Percentiles rank a stretch among this genome's conserved stretches.
These are phyloP conservation scores for Diarsia rubi DNA, from an alignment of 2,888 invertebrate species.

Conservation along the genomic window DNA sequence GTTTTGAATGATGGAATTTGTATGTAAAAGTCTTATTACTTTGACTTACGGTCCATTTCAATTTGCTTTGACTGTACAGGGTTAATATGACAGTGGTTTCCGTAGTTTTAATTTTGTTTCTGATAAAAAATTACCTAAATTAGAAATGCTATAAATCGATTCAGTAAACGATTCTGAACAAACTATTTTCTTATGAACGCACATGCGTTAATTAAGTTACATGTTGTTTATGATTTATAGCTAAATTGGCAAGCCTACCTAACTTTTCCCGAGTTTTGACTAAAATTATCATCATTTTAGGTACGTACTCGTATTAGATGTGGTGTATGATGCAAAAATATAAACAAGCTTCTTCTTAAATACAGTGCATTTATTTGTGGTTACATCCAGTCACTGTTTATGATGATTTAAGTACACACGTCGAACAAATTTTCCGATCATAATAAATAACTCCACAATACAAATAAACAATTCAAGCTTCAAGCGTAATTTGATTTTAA, in stretches of 20 bases:
- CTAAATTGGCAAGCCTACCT: background rate
- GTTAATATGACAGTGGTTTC: too few relatives aligned
- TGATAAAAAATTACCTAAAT: too few relatives aligned
- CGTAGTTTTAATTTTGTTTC: too few relatives aligned
- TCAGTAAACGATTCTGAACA: too few relatives aligned
- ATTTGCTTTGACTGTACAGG: too few relatives aligned
- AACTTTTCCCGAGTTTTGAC: background rate
- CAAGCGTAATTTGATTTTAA: conserved; percentile 1
- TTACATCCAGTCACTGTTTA: background rate
- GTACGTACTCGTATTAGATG: background rate
- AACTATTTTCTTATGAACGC: too few relatives aligned
- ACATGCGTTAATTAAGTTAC: too few relatives aligned
- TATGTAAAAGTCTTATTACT: too few relatives aligned
- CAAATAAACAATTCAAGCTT: background rate
- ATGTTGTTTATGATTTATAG: too few relatives aligned
- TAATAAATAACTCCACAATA: conserved; percentile 1
- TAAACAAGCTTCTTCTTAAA: background rate
- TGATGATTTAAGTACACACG: background rate
- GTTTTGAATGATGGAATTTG: too few relatives aligned
- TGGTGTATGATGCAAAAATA: background rate
- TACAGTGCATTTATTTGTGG: background rate
- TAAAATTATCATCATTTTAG: background rate
- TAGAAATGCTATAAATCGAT: too few relatives aligned
- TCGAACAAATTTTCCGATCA: background rate
- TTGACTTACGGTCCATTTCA: too few relatives aligned